Conservation (phyloP, 1,140 invertebrate genomes). For the Tetragonula clypearis region DNA sequence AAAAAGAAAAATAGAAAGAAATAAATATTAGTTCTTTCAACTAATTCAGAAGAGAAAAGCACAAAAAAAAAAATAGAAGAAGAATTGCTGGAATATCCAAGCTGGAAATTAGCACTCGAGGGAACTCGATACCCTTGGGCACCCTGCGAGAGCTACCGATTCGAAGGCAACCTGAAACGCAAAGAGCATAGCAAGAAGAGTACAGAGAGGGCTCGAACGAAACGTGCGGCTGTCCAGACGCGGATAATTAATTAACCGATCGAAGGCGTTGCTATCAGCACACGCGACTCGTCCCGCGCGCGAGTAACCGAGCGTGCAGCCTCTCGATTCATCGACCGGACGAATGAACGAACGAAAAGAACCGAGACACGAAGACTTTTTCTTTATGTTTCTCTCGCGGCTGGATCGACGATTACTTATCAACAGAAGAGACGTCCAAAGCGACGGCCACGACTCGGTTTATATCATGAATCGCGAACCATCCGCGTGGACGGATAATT, state of each 20-base stretch:
- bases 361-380: background rate
- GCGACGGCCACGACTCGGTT: slow-evolving; percentile 39
- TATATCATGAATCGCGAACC: slow-evolving; percentile 58
- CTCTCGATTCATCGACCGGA: background rate
- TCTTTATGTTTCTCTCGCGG: background rate
- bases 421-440: slow-evolving; percentile 8
- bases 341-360: too few relatives aligned
- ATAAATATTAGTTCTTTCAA: background rate
- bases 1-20: background rate
- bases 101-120: background rate
- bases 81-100: background rate
- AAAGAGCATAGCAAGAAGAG: background rate
- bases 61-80: background rate
- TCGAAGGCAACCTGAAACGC: background rate
- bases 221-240: background rate
- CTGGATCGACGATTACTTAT: slow-evolving; percentile 48
- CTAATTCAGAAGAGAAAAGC: background rate
- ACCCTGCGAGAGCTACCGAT: background rate
- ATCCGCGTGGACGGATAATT: slow-evolving; percentile 55
- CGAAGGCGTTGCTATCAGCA: slow-evolving; percentile 35
- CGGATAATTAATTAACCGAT: slow-evolving; percentile 45
- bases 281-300: slow-evolving; percentile 35
- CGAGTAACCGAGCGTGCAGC: slow-evolving; percentile 3
- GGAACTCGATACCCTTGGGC: slow-evolving; percentile 26
- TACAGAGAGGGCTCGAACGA: background rate